A percentile compares a stretch with the other conserved stretches of the same genome.
Conservation (phyloP, 1,140 invertebrate species). For the Coboldia fuscipes region DNA sequence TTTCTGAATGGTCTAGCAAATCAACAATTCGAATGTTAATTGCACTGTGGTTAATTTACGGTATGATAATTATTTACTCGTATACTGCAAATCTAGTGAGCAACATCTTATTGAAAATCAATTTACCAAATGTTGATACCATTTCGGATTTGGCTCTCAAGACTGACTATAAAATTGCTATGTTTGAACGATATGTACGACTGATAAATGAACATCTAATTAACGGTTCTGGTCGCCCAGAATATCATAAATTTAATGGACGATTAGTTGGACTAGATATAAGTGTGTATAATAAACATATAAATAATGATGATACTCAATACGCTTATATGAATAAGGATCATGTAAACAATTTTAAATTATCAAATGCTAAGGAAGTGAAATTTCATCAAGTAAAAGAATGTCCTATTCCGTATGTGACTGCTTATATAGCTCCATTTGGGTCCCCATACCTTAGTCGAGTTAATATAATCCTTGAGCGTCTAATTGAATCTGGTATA, state of each 20-base stretch:
- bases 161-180: constrained; percentile 9
- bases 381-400: constrained; percentile 10
- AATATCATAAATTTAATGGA: constrained; percentile 8
- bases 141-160: constrained; percentile 8
- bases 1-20: constrained; percentile 4
- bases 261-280: constrained; percentile 9
- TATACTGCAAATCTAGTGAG: constrained; percentile 16
- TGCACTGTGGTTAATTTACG: constrained; percentile 14
- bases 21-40: constrained; percentile 10
- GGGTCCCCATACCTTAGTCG: constrained; percentile 17
- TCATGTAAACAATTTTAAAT: constrained; percentile 12
- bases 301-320: constrained; percentile 8
- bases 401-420: constrained; percentile 17
- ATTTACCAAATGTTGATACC: constrained; percentile 12
- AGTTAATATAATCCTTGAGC: constrained; percentile 11
- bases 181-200: constrained; percentile 8
- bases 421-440: constrained; percentile 16
- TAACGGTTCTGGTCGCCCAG: constrained; percentile 3
- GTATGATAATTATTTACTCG: constrained; percentile 12
- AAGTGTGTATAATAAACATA: constrained; percentile 1
- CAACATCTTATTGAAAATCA: constrained; percentile 12
- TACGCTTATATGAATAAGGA: constrained; percentile 16
- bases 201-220: constrained; percentile 11
- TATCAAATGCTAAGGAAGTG: constrained; percentile 10
- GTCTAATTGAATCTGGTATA: constrained; percentile 13